phyloP scores from a whole-genome alignment of 2,113 vertebrate genomes.

The Cyprinodon tularosa region DNA sequence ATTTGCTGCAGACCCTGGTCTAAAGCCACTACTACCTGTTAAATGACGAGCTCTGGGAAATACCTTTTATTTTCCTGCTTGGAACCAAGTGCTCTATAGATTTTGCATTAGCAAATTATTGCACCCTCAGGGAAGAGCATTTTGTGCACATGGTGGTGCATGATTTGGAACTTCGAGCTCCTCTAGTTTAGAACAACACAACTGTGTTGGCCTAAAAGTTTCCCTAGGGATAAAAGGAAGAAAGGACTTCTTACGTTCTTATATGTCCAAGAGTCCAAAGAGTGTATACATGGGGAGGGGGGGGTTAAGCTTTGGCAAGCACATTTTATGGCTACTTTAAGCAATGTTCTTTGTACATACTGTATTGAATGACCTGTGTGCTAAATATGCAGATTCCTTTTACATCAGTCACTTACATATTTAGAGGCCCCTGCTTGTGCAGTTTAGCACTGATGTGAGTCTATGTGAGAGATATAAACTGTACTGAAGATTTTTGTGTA shows the following conservation, averaged over 20 bases:
- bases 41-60: slow-evolving; percentile 28
- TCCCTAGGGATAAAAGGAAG: slow-evolving; percentile 67
- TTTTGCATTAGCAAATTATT: slow-evolving; percentile 34
- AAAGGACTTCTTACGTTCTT: slow-evolving; percentile 66
- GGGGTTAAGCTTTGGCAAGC: slow-evolving; percentile 8
- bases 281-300: slow-evolving; percentile 8
- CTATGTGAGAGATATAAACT: slow-evolving; percentile 38
- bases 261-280: slow-evolving; percentile 39
- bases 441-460: slow-evolving; percentile 24
- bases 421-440: slow-evolving; percentile 39
- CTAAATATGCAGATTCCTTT: slow-evolving; percentile 36
- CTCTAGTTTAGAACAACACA: slow-evolving; percentile 68
- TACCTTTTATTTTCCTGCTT: slow-evolving; percentile 40
- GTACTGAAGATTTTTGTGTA: slow-evolving; percentile 74
- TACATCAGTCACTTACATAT: slow-evolving; percentile 59
- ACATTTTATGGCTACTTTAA: slow-evolving; percentile 18
- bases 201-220: slow-evolving; percentile 67
- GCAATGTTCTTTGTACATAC: slow-evolving; percentile 39
- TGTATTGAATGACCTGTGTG: slow-evolving; percentile 47
- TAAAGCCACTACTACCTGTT: slow-evolving; percentile 25
- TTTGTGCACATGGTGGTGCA: slow-evolving; percentile 12
- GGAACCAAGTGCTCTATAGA: slow-evolving; percentile 40
- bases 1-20: slow-evolving; percentile 22
- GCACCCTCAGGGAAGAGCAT: slow-evolving; percentile 12
- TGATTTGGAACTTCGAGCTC: slow-evolving; percentile 27